Conservation (phyloP, 2,888 invertebrate genomes). For the Agelastica alni region DNA sequence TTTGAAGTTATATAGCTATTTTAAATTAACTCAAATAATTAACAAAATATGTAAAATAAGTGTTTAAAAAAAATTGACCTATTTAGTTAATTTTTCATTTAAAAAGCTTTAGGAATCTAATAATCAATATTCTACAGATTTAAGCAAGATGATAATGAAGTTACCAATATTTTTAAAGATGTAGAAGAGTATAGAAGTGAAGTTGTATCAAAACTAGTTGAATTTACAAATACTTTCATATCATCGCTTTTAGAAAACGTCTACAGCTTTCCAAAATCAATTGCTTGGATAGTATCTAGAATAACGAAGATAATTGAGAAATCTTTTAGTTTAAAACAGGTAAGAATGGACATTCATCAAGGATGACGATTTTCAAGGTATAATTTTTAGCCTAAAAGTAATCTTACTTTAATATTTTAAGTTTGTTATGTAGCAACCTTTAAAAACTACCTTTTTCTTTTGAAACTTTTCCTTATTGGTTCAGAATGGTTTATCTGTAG, state of each 20-base stretch:
- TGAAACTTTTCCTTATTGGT: no score
- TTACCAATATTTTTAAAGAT: conserved; percentile 40
- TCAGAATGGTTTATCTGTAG: no score
- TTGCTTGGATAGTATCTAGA: conserved; percentile 90
- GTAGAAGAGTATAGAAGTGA: conserved; percentile 78
- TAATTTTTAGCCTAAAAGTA: no score
- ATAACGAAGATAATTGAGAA: conserved; percentile 73
- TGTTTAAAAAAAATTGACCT: no score
- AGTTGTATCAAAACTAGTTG: conserved; percentile 77
- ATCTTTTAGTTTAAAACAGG: conserved; percentile 62
- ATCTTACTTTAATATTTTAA: no score
- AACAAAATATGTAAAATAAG: no score
- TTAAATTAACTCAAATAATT: no score
- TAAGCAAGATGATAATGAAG: conserved; percentile 40
- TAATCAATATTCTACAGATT: conserved; percentile 30
- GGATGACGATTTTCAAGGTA: no score
- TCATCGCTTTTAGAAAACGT: conserved; percentile 81
- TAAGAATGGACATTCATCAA: conserved; percentile 52
- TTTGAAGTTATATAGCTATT: no score
- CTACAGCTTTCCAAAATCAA: conserved; percentile 86
- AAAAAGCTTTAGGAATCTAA: not conserved
- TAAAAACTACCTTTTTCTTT: no score
- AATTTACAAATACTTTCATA: conserved; percentile 81
- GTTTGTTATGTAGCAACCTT: no score
- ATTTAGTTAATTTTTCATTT: no score